These are phyloP conservation scores for Stercorarius parasiticus DNA, from an alignment of 2,113 vertebrate genomes.

Conservation along the genomic window DNA sequence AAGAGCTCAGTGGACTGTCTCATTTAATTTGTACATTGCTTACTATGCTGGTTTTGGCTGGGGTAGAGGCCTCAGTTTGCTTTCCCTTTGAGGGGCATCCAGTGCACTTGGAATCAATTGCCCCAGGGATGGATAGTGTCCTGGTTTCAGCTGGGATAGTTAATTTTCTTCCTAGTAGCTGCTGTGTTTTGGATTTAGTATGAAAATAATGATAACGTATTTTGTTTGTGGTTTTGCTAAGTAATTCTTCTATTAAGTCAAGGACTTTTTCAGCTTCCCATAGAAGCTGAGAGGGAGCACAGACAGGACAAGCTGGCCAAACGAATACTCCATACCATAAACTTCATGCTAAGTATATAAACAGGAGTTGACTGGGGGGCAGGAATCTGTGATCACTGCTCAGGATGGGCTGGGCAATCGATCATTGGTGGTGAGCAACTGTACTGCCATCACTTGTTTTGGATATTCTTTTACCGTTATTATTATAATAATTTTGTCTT, in stretches of 20 bases:
- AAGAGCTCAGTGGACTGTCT: not conserved
- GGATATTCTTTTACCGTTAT: not conserved
- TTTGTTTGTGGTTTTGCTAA: not conserved
- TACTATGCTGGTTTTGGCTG: not conserved
- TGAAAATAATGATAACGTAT: not conserved
- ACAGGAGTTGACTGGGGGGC: not conserved
- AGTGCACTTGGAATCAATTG: not conserved
- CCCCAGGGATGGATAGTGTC: not conserved
- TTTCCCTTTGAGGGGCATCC: not conserved
- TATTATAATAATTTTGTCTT: not conserved
- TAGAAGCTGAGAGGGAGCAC: not conserved
- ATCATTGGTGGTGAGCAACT: not conserved
- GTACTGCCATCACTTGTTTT: not conserved
- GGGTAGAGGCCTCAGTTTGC: not conserved
- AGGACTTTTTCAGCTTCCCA: not conserved
- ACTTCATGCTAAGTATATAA: not conserved
- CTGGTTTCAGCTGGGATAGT: not conserved
- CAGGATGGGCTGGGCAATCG: no score
- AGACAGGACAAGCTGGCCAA: not conserved
- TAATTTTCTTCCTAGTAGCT: not conserved
- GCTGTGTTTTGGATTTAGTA: not conserved
- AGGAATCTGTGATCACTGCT: not conserved
- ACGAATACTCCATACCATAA: not conserved
- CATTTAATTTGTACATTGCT: not conserved
- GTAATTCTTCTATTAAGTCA: not conserved